Percentiles rank a stretch among this genome's conserved stretches.
Conservation (phyloP, 2,797 vertebrate genomes). For the Centroberyx gerrardi region DNA sequence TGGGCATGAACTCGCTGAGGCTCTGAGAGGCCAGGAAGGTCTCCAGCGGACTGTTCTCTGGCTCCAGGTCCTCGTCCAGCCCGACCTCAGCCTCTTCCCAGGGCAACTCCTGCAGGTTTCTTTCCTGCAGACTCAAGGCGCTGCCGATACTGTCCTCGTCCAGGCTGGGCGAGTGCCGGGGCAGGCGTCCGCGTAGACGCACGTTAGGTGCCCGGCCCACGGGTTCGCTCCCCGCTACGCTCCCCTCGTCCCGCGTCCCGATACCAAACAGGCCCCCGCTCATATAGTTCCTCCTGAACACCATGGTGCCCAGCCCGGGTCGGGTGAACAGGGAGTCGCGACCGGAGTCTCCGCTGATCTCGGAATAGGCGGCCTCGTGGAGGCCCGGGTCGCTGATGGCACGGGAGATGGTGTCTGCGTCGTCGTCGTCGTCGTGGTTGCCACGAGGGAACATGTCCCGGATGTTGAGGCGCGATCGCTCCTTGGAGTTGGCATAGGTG, state of each 20-base stretch:
- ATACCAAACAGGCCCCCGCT: conserved; percentile 87
- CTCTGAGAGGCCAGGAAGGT: conserved; percentile 93
- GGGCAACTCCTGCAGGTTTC: conserved; percentile 88
- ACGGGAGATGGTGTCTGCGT: conserved; percentile 87
- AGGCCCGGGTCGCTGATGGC: conserved; percentile 93
- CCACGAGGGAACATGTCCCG: conserved; percentile 91
- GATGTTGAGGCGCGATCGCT: conserved; percentile 89
- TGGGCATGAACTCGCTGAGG: conserved; percentile 89
- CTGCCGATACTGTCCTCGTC: conserved; percentile 92
- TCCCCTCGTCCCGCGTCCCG: conserved; percentile 76
- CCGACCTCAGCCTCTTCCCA: conserved; percentile 92
- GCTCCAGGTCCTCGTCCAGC: conserved; percentile 87
- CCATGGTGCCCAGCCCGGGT: conserved; percentile 94
- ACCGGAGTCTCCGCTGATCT: conserved; percentile 93
- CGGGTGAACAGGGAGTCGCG: conserved; percentile 94
- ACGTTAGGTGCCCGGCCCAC: conserved; percentile 77
- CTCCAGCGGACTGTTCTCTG: conserved; percentile 91
- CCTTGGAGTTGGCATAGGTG: conserved; percentile 86
- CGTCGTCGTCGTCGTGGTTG: conserved; percentile 60
- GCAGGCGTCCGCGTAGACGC: conserved; percentile 83
- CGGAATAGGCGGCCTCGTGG: conserved; percentile 88
- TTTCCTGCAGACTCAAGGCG: conserved; percentile 90
- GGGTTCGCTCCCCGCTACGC: conserved; percentile 70
- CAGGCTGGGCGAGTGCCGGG: conserved; percentile 87
- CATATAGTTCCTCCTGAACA: conserved; percentile 94